Evolutionary conservation across 1,140 invertebrate species (phyloP).

Genomic region (Oncopeltus fasciatus): DNA sequence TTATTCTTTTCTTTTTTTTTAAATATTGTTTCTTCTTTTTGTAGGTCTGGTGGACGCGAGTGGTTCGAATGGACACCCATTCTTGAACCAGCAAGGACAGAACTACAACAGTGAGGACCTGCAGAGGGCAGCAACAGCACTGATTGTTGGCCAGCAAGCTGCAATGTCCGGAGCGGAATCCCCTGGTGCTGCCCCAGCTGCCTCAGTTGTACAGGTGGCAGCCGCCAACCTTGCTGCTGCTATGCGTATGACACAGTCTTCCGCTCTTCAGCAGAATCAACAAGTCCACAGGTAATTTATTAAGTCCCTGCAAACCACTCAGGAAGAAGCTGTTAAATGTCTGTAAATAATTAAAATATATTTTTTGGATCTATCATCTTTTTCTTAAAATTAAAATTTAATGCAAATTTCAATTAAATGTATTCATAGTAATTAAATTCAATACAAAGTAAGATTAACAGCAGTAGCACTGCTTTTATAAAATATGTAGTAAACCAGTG

Average conservation of each 20-base stretch:
- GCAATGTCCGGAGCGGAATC: slow-evolving; percentile 21
- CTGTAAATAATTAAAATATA: too few relatives aligned
- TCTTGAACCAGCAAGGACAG: slow-evolving; percentile 31
- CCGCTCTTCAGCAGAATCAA: slow-evolving; percentile 24
- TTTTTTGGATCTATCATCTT: too few relatives aligned
- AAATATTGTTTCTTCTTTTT: too few relatives aligned
- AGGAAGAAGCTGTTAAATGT: too few relatives aligned
- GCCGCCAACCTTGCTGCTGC: slow-evolving; percentile 63
- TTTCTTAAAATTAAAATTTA: too few relatives aligned
- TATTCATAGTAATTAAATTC: too few relatives aligned
- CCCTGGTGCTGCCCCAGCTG: slow-evolving; percentile 26
- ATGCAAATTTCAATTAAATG: too few relatives aligned
- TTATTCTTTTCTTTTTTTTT: too few relatives aligned
- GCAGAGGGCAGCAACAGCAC: slow-evolving; percentile 48
- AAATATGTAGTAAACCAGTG: too few relatives aligned
- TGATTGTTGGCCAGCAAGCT: slow-evolving; percentile 37
- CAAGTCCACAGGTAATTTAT: slow-evolving; percentile 25
- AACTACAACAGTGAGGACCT: slow-evolving; percentile 55
- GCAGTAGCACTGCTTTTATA: too few relatives aligned
- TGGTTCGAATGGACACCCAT: slow-evolving; percentile 24
- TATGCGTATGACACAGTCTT: slow-evolving; percentile 60
- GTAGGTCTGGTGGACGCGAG: slow-evolving; percentile 21
- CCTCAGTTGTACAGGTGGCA: slow-evolving; percentile 45
- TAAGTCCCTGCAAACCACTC: too few relatives aligned
- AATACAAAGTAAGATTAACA: too few relatives aligned